Percentiles rank a stretch among this genome's conserved stretches.
Conservation (phyloP, 2,797 vertebrate species). For the Dendrocincla fuliginosa region DNA sequence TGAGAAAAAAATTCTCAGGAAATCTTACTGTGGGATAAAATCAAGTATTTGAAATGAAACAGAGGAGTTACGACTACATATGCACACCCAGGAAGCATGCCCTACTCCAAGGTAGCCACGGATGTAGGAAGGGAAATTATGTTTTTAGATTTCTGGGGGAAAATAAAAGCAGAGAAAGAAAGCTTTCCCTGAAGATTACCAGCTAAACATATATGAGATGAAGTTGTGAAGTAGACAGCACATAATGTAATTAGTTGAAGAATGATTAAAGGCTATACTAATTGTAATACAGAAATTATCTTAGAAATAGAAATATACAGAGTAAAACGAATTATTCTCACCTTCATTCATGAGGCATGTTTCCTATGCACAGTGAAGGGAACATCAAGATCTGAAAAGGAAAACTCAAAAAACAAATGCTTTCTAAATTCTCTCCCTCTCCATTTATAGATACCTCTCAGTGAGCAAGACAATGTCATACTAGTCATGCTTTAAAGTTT, state of each 20-base stretch:
- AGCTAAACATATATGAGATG: neutral
- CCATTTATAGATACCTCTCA: neutral
- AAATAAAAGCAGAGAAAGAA: neutral
- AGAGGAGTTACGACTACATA: neutral
- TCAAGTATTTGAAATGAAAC: neutral
- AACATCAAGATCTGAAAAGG: neutral
- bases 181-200: neutral
- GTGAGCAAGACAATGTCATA: neutral
- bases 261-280: neutral
- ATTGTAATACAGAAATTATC: neutral
- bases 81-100: neutral
- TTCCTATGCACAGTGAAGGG: neutral
- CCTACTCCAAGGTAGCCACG: neutral
- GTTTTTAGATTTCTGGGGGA: neutral
- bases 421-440: neutral
- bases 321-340: neutral
- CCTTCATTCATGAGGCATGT: neutral
- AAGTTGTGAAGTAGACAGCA: neutral
- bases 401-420: neutral
- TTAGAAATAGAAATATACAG: neutral
- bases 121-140: neutral
- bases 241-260: neutral
- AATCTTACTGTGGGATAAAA: neutral
- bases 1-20: neutral
- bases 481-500: neutral